phyloP scores from a whole-genome alignment of 2,888 invertebrate genomes.

The Drosophila greeni region DNA sequence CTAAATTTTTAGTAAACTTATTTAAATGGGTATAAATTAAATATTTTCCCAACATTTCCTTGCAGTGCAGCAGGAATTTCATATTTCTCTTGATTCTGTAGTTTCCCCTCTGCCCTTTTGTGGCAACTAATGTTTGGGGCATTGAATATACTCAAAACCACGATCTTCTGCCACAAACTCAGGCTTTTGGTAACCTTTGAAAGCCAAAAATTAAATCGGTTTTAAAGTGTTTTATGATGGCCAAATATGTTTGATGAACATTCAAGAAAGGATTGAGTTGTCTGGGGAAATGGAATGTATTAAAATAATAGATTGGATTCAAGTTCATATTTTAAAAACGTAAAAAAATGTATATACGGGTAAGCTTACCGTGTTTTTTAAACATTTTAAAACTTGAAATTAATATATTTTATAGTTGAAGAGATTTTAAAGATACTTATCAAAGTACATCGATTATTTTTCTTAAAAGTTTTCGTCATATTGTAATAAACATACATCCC shows the following conservation, averaged over 20 bases:
- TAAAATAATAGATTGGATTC: not conserved
- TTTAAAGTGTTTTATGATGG: slow-evolving; percentile 18
- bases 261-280: not conserved
- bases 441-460: not conserved
- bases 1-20: not conserved
- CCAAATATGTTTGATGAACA: slow-evolving; percentile 9
- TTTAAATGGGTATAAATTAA: not conserved
- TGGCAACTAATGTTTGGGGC: slow-evolving; percentile 33
- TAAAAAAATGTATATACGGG: not conserved
- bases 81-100: slow-evolving; percentile 46
- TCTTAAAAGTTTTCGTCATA: not conserved
- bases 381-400: not conserved
- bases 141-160: slow-evolving; percentile 12
- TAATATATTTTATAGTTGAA: not conserved
- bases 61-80: slow-evolving; percentile 50
- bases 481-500: not conserved
- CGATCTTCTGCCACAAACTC: not conserved
- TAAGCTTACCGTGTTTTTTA: not conserved
- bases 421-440: not conserved
- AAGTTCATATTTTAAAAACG: not conserved
- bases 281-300: not conserved
- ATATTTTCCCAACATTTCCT: not conserved
- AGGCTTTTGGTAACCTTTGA: not conserved
- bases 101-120: slow-evolving; percentile 54
- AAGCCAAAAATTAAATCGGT: slow-evolving; percentile 17